Base-by-base conservation (phyloP, 2,888 invertebrate species). In the Himalopsyche japonica region DNA sequence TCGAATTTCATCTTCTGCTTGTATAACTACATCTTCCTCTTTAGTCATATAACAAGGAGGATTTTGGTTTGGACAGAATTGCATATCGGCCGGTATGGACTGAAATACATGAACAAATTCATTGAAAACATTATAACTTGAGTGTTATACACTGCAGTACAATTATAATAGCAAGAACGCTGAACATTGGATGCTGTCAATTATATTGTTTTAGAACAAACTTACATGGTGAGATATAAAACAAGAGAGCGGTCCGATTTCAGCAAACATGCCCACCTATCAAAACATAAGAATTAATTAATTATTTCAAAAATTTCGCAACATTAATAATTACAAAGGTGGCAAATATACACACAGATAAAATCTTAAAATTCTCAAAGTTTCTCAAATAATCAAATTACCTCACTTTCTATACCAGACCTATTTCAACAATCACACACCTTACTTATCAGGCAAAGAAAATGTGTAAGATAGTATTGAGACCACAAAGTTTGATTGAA, bases 11-110 rank as follows among this genome's bases (percentile, higher is more conserved):
- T 99, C 98, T 91, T 99, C 99, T 85, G 97, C 97, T 89, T 98
- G 97, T 88, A 99, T 99, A 6, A 98, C 97, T 85, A 98, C 96
- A 91, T 98, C 98, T 94, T 99, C 99, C 91, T 99, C 98, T 92
- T 98, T 98, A 27, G 98, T 98, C 92, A 99, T 99, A 90, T 99
- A 99, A 90, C 99, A 99, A 0, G 98, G 98, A 20, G 99, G 99
- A 90, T 97, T 98, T 47, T 98, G 96, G 90, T 98, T 98, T 0
- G 99, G 98, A 90, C 99, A 99, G 91, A 99, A 99, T 90, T 99
- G 98, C 98, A 99, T 99, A 90, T 99, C 99, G 24, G 98, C 97
- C 81, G 99, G 99, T 88, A 99, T 99, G 3, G 98, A 98, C 98
- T 98, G 91, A 83, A 91, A 90, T 87, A 88, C 86, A 88, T 82